Conservation (phyloP, 2,888 invertebrate genomes). For the Yponomeuta malinellus region DNA sequence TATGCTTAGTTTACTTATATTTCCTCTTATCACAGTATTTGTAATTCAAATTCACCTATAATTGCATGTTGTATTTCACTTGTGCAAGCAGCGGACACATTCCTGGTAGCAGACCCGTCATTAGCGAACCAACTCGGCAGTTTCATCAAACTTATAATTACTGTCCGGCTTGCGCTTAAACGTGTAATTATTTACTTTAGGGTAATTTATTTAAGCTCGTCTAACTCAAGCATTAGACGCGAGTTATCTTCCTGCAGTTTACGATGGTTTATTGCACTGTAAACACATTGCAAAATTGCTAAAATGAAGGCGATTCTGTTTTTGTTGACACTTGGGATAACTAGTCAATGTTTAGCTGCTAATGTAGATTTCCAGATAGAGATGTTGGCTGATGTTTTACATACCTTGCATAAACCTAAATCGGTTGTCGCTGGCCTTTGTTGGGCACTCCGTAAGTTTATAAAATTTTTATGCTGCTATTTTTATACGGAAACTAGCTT, state of each 20-base stretch:
- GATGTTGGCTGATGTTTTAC: not conserved
- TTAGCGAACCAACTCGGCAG: not conserved
- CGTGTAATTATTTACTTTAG: constrained; percentile 3
- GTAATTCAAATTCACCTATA: not conserved
- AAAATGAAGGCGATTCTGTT: not conserved
- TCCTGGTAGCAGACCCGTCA: not conserved
- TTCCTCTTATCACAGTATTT: not conserved
- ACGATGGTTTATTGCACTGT: not conserved
- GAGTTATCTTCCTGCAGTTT: not conserved
- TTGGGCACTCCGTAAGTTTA: constrained; percentile 4
- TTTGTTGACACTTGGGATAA: not conserved
- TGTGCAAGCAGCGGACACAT: not conserved
- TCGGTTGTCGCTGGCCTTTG: not conserved
- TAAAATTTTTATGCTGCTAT: not conserved
- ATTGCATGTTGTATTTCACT: not conserved
- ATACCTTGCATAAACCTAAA: not conserved
- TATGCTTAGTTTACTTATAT: not conserved
- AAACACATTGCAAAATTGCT: not conserved
- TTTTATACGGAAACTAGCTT: not conserved
- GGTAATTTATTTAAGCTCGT: not conserved
- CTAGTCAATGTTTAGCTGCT: not conserved
- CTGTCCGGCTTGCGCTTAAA: not conserved
- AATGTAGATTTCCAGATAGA: not conserved
- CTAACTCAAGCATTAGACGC: not conserved
- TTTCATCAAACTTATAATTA: not conserved